A percentile compares a stretch with the other conserved stretches of the same genome.
These are phyloP conservation scores for Mustela lutreola DNA, from an alignment of 2,113 vertebrate genomes.

Conservation along the genomic window DNA sequence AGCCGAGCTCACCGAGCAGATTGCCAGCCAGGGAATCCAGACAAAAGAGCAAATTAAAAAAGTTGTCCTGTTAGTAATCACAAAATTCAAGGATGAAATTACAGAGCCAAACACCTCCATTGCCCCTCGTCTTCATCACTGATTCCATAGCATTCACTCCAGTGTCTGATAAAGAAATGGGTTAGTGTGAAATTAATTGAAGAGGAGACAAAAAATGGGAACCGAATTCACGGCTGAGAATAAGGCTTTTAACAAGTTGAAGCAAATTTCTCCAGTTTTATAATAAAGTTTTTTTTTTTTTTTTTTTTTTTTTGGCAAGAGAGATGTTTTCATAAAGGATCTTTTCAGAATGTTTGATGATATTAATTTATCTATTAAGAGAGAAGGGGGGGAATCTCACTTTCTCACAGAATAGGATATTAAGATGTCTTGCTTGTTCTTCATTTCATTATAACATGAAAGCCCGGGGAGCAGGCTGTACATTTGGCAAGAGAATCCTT, in stretches of 20 bases:
- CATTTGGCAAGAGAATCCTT: constrained; percentile 75
- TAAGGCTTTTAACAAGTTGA: constrained; percentile 82
- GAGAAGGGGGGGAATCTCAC: neutral
- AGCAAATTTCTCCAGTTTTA: constrained; percentile 80
- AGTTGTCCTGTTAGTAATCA: constrained; percentile 99
- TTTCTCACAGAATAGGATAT: constrained; percentile 71
- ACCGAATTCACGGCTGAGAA: constrained; percentile 80
- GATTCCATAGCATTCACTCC: constrained; percentile 82
- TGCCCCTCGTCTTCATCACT: constrained; percentile 90
- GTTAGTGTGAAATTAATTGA: constrained; percentile 92
- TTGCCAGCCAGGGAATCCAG: constrained; percentile 98
- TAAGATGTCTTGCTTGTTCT: constrained; percentile 79
- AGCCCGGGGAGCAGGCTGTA: constrained; percentile 75
- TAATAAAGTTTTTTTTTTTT: constrained; percentile 54
- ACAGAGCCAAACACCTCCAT: constrained; percentile 95
- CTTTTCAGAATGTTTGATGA: constrained; percentile 68
- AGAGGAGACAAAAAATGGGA: constrained; percentile 79
- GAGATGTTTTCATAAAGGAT: constrained; percentile 52
- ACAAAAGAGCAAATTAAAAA: constrained; percentile 99
- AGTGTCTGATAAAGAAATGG: constrained; percentile 84
- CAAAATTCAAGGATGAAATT: constrained; percentile 99
- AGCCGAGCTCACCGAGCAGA: constrained; percentile 96
- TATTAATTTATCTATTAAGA: constrained; percentile 74
- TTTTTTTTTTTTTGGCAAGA: constrained; percentile 56
- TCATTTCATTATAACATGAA: constrained; percentile 79